These are phyloP conservation scores for Brachypodius melanocephalos DNA, from an alignment of 2,113 vertebrate genomes.

Conservation along the genomic window DNA sequence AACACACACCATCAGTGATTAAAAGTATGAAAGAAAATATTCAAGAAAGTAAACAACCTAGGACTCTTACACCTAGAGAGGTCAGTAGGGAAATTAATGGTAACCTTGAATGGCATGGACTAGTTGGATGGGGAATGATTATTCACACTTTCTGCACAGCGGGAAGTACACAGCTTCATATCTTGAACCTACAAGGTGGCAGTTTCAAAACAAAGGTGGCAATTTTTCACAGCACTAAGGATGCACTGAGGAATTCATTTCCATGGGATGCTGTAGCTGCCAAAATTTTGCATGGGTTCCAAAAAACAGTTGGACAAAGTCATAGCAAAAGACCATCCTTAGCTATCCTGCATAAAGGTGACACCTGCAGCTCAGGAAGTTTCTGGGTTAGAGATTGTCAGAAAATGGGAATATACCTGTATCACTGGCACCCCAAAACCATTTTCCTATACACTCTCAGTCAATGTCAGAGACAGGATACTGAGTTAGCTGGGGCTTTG, in stretches of 20 bases:
- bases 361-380: neutral
- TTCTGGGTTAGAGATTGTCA: neutral
- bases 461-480: neutral
- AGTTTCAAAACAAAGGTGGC: neutral
- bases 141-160: neutral
- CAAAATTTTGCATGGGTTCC: neutral
- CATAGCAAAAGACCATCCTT: neutral
- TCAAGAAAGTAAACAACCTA: neutral
- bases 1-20: neutral
- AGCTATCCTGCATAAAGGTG: neutral
- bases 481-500: neutral
- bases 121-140: neutral
- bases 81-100: neutral
- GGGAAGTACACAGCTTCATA: neutral
- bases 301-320: neutral
- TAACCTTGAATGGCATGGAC: neutral
- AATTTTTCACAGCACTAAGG: neutral
- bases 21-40: neutral
- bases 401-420: neutral
- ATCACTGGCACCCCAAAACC: neutral
- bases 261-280: neutral
- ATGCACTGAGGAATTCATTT: neutral
- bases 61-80: neutral
- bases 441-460: neutral
- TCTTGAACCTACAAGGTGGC: neutral